Percentiles rank a stretch among this genome's conserved stretches.
These are phyloP conservation scores for Dilophus febrilis DNA, from an alignment of 2,888 invertebrate genomes.

Conservation along the genomic window DNA sequence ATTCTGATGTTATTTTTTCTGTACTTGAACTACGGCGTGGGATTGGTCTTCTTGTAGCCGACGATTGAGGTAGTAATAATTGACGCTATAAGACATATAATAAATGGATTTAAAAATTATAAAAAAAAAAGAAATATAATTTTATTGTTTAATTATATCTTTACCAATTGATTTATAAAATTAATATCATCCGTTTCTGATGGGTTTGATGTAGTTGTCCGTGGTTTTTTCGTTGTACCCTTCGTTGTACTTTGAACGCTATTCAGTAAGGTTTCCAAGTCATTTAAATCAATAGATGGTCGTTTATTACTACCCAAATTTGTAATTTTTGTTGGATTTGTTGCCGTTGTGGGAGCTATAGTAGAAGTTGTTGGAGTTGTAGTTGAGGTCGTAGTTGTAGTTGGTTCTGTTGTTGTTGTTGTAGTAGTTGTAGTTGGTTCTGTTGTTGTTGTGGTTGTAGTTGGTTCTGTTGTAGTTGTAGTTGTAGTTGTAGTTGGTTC, in stretches of 20 bases:
- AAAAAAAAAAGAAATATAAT: neutral
- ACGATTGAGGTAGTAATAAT: conserved; percentile 16
- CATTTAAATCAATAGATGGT: neutral
- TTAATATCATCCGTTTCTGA: conserved; percentile 4
- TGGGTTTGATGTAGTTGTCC: neutral
- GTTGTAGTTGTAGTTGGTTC: neutral
- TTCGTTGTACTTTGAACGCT: conserved; percentile 1
- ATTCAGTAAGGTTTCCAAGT: conserved; percentile 3
- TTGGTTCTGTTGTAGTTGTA: neutral
- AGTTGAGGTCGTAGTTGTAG: conserved; percentile 17
- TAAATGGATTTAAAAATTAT: no score
- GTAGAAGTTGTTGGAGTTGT: conserved; percentile 22
- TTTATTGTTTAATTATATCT: neutral
- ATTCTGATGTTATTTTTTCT: conserved; percentile 4
- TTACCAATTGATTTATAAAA: conserved; percentile 6
- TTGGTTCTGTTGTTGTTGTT: conserved; percentile 23
- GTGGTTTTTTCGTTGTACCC: conserved; percentile 1
- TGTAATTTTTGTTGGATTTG: conserved; percentile 5
- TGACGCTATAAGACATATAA: neutral
- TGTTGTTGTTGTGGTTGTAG: neutral
- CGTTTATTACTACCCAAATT: conserved; percentile 4
- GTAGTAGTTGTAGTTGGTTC: conserved; percentile 16
- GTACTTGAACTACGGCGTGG: conserved; percentile 20
- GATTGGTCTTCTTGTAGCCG: conserved; percentile 16
- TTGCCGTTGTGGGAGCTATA: conserved; percentile 20